These are phyloP conservation scores for Gymnoscopelus microlampas DNA, from an alignment of 2,797 vertebrate species.

Conservation along the genomic window DNA sequence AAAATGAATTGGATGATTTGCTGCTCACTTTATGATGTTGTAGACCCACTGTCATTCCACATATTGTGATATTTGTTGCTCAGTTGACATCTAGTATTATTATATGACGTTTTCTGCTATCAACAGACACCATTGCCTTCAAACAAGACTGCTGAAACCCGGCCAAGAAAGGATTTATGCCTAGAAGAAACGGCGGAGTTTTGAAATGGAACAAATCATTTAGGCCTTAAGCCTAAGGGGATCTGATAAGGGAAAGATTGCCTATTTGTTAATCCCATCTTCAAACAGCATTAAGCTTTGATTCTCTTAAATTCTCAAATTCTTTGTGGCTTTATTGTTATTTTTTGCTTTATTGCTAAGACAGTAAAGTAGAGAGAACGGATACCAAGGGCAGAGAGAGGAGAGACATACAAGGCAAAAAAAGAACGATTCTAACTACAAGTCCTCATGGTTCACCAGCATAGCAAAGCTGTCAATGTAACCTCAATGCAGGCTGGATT, in stretches of 20 bases:
- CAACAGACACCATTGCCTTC: constrained; percentile 11
- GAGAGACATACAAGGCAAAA: too few relatives aligned
- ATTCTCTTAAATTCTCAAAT: background rate
- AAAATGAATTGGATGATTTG: too few relatives aligned
- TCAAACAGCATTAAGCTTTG: constrained; percentile 8
- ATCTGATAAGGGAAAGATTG: constrained; percentile 7
- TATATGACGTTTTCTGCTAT: background rate
- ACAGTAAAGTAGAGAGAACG: too few relatives aligned
- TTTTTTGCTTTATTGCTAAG: too few relatives aligned
- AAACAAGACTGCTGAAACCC: constrained; percentile 14
- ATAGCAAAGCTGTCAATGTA: constrained; percentile 15
- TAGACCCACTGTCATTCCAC: background rate
- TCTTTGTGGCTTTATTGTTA: too few relatives aligned
- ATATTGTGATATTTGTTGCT: background rate
- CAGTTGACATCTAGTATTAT: background rate
- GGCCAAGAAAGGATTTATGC: background rate
- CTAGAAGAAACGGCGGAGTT: constrained; percentile 22
- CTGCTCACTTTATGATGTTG: too few relatives aligned
- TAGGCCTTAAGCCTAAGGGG: background rate
- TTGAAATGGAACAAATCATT: constrained; percentile 13
- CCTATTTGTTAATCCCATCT: constrained; percentile 34
- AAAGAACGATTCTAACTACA: too few relatives aligned
- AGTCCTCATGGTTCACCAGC: background rate
- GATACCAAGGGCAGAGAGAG: too few relatives aligned
- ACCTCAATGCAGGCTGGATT: constrained; percentile 8